Evolutionary conservation across 2,888 invertebrate genomes (phyloP), one percentile per base, ranked within the genome.

Genomic region (Timema podura): DNA sequence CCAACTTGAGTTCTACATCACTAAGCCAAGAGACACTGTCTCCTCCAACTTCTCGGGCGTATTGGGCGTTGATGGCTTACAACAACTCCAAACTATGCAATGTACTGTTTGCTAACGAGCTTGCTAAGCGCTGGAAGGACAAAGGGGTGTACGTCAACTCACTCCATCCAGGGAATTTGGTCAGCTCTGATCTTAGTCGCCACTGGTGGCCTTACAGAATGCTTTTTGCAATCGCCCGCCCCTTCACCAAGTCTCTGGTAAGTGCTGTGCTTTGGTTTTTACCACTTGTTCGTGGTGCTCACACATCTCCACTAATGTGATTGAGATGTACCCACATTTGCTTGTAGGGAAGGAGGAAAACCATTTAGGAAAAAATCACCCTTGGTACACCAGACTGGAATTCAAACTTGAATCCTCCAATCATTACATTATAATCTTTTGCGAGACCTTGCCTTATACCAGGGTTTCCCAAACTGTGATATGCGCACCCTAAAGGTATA

Each of bases 161-260:
- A 3, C 81, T 95, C 8, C 96, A 96, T 82, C 96, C 96, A 2
- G 96, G 96, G 5, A 97, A 96, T 79, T 88, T 98, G 90, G 91
- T 98, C 13, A 91, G 85, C 71, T 88, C 95, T 0, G 85, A 87
- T 74, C 69, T 97, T 8, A 83, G 89, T 65, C 86, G 92, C 66
- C 86, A 93, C 77, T 96, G 94, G 89, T 96, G 96, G 94, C 77
- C 92, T 30, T 93, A 90, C 79, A 83, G 90, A 75, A 75, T 95
- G 0, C 79, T 92, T 0, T 96, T 93, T 79, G 85, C 87, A n/a
- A 48, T 96, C 1, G 92, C 91, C 11, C 85, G 95, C 70, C 97
- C 97, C 8, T 98, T 98, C 81, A 96, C 97, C 0, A 98, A 98
- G 81, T 93, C 95, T 45, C 79, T 96, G 87, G 95, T 95, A 83